phyloP scores from a whole-genome alignment of 2,113 vertebrate genomes.

The Trematocara zebra region DNA sequence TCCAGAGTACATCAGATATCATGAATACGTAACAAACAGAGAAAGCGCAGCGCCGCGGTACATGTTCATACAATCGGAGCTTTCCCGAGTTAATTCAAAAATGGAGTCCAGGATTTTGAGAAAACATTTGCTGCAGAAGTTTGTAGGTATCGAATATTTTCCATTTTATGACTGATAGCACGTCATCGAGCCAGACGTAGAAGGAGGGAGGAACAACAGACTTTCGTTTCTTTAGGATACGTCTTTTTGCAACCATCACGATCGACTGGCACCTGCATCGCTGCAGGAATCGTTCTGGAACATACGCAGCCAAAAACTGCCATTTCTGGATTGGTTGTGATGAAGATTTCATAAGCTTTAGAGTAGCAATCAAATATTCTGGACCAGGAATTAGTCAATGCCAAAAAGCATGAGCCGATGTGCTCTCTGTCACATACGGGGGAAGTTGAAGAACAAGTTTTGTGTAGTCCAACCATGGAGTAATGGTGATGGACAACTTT shows the following conservation, averaged over 20 bases:
- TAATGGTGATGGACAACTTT: neutral
- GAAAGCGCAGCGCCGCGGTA: neutral
- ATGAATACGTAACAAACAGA: neutral
- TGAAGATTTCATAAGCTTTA: neutral
- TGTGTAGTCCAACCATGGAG: neutral
- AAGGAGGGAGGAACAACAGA: neutral
- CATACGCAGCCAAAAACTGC: neutral
- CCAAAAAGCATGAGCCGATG: neutral
- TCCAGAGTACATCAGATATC: accelerated
- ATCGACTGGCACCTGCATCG: neutral
- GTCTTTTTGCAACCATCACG: neutral
- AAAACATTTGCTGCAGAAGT: neutral
- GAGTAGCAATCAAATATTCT: neutral
- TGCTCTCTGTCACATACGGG: neutral
- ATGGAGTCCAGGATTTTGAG: neutral
- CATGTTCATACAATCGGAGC: neutral
- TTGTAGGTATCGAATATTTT: accelerated
- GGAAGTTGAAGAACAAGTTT: neutral
- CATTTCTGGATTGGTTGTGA: neutral
- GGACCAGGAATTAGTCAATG: neutral
- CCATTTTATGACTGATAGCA: neutral
- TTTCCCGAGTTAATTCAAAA: neutral
- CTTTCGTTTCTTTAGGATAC: neutral
- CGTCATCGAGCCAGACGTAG: neutral
- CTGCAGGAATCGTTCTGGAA: neutral